A percentile compares a stretch with the other conserved stretches of the same genome.
These are phyloP conservation scores for Tethya wilhelma DNA, from an alignment of 37 sponge, comb jelly and placozoan genomes.

Conservation along the genomic window DNA sequence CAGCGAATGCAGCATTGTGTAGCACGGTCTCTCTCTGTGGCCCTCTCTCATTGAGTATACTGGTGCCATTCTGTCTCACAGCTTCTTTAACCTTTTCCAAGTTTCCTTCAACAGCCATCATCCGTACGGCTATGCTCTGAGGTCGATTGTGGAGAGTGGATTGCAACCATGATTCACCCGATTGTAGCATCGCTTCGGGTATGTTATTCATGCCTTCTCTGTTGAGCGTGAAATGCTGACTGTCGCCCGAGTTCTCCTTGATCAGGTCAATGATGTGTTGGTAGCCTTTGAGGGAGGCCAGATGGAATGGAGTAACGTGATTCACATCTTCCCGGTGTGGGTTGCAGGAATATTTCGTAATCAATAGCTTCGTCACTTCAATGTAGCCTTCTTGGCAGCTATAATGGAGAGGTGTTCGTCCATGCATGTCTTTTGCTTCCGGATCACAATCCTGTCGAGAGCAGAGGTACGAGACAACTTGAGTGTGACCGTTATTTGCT, in stretches of 20 bases:
- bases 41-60: slow-evolving; percentile 26
- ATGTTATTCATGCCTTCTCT: neutral
- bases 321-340: slow-evolving; percentile 24
- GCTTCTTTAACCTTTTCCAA: slow-evolving; percentile 15
- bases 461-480: slow-evolving; percentile 34
- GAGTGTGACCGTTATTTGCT: slow-evolving; percentile 48
- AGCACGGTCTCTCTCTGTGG: slow-evolving; percentile 54
- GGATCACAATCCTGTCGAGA: slow-evolving; percentile 21
- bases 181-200: too few species aligned
- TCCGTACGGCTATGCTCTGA: slow-evolving; percentile 10
- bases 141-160: slow-evolving; percentile 20
- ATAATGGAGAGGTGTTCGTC: slow-evolving; percentile 67
- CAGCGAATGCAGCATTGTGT: slow-evolving; percentile 52
- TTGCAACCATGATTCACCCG: slow-evolving; percentile 15
- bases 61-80: slow-evolving; percentile 5
- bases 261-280: slow-evolving; percentile 55
- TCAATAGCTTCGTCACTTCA: slow-evolving; percentile 46
- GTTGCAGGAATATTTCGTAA: slow-evolving; percentile 11
- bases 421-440: slow-evolving; percentile 29
- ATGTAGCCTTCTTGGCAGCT: slow-evolving; percentile 66
- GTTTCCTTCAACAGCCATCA: slow-evolving; percentile 49
- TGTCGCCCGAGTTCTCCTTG: neutral
- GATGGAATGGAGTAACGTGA: slow-evolving; percentile 59
- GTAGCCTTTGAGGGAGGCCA: slow-evolving; percentile 65
- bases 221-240: neutral